These are phyloP conservation scores for Zaprionus davidi DNA, from an alignment of 1,140 invertebrate genomes.

Conservation along the genomic window DNA sequence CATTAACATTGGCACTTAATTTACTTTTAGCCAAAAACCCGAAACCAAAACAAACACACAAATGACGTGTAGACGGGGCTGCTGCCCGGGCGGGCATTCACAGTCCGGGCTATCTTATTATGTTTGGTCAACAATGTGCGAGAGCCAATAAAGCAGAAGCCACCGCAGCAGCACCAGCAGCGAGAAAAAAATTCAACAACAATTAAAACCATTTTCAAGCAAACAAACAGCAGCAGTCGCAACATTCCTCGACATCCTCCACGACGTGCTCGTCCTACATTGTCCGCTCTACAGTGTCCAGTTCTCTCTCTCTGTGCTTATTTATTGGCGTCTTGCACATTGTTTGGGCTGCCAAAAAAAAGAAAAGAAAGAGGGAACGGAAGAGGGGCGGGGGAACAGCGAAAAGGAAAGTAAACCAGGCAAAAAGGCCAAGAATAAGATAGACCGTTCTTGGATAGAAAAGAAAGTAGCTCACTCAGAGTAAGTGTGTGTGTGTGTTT, in stretches of 20 bases:
- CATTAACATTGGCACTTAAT: conserved; percentile 82
- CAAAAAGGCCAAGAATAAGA: conserved; percentile 74
- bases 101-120: conserved; percentile 67
- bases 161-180: conserved; percentile 33
- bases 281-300: conserved; percentile 39
- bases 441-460: conserved; percentile 48
- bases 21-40: conserved; percentile 75
- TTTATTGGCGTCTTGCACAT: conserved; percentile 80
- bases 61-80: conserved; percentile 55
- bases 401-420: conserved; percentile 72
- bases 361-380: conserved; percentile 9
- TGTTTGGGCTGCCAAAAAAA: conserved; percentile 62
- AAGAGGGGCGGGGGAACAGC: not conserved
- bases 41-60: conserved; percentile 70
- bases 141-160: conserved; percentile 47
- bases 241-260: conserved; percentile 26
- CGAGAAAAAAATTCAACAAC: conserved; percentile 60
- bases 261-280: conserved; percentile 33
- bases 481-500: conserved; percentile 16
- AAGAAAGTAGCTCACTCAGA: conserved; percentile 60
- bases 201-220: conserved; percentile 79
- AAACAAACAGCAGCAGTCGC: conserved; percentile 60
- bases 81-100: not conserved
- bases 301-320: conserved; percentile 58
- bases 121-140: conserved; percentile 76